A percentile compares a stretch with the other conserved stretches of the same genome.
phyloP scores from a whole-genome alignment of 2,113 vertebrate species.

The Gasterosteus nipponicus region DNA sequence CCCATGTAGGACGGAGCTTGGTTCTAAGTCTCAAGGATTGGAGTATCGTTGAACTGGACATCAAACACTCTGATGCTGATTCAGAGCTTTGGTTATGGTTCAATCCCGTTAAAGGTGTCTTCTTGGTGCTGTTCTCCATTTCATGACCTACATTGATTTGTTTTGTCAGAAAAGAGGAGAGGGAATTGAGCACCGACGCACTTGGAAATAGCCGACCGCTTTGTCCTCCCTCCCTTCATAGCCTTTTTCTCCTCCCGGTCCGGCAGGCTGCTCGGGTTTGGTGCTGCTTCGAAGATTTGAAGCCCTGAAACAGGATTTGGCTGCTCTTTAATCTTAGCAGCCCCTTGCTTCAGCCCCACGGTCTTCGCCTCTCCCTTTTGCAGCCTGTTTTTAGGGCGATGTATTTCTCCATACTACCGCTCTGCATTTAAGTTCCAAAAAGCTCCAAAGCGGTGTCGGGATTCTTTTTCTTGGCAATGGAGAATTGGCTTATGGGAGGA shows the following conservation, averaged over 20 bases:
- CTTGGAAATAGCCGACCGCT: slow-evolving; percentile 61
- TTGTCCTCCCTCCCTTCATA: slow-evolving; percentile 36
- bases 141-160: slow-evolving; percentile 63
- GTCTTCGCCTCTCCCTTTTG: slow-evolving; percentile 39
- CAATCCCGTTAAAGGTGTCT: slow-evolving; percentile 51
- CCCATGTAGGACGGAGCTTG: slow-evolving; percentile 54
- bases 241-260: slow-evolving; percentile 8
- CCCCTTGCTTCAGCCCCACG: slow-evolving; percentile 34
- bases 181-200: slow-evolving; percentile 33
- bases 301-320: slow-evolving; percentile 62
- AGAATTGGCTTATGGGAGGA: slow-evolving; percentile 62
- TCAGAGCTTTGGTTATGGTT: slow-evolving; percentile 33
- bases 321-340: slow-evolving; percentile 45
- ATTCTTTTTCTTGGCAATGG: slow-evolving; percentile 35
- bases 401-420: slow-evolving; percentile 19
- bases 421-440: slow-evolving; percentile 31
- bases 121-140: slow-evolving; percentile 41
- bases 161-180: slow-evolving; percentile 45
- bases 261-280: slow-evolving; percentile 44
- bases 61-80: slow-evolving; percentile 44
- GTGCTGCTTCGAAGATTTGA: slow-evolving; percentile 56
- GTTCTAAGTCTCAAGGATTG: slow-evolving; percentile 49
- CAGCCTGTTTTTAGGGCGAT: slow-evolving; percentile 39
- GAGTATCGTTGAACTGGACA: slow-evolving; percentile 58
- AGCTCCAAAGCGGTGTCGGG: slow-evolving; percentile 49